Percentiles rank a stretch among this genome's conserved stretches.
Evolutionary conservation across 92 coral and sea anemone genomes (phyloP).

Genomic region (Plumapathes pennacea): DNA sequence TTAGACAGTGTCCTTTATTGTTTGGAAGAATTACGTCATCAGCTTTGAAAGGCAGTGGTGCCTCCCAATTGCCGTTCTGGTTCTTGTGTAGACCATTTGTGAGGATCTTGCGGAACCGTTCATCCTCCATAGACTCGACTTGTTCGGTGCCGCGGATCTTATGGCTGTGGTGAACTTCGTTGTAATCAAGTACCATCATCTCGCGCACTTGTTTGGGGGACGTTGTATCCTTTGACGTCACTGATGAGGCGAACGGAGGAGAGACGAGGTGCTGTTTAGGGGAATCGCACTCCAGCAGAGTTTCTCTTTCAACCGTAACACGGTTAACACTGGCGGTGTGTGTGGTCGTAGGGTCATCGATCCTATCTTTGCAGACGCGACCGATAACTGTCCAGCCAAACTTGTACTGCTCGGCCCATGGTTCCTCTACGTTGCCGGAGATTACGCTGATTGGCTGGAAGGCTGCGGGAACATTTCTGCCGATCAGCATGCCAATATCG

Average conservation of each 20-base stretch:
- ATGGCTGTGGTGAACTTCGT: constrained; percentile 47
- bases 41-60: constrained; percentile 40
- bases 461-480: constrained; percentile 35
- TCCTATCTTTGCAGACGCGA: constrained; percentile 31
- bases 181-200: constrained; percentile 75
- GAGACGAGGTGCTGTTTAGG: constrained; percentile 6
- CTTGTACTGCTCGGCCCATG: constrained; percentile 26
- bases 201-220: constrained; percentile 44
- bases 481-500: constrained; percentile 60
- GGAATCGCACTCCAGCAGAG: constrained; percentile 8
- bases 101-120: constrained; percentile 41
- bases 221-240: constrained; percentile 31
- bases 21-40: constrained; percentile 19
- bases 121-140: constrained; percentile 54
- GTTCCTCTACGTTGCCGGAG: constrained; percentile 24
- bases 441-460: constrained; percentile 43
- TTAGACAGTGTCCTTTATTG: constrained; percentile 19
- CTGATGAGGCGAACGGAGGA: neutral
- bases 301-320: constrained; percentile 40
- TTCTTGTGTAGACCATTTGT: constrained; percentile 39
- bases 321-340: constrained; percentile 27
- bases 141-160: constrained; percentile 53
- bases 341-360: neutral
- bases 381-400: constrained; percentile 73
- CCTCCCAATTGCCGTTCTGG: constrained; percentile 39